Conservation (phyloP, 2,888 invertebrate genomes). For the Scaptomyza cyrtandrae region DNA sequence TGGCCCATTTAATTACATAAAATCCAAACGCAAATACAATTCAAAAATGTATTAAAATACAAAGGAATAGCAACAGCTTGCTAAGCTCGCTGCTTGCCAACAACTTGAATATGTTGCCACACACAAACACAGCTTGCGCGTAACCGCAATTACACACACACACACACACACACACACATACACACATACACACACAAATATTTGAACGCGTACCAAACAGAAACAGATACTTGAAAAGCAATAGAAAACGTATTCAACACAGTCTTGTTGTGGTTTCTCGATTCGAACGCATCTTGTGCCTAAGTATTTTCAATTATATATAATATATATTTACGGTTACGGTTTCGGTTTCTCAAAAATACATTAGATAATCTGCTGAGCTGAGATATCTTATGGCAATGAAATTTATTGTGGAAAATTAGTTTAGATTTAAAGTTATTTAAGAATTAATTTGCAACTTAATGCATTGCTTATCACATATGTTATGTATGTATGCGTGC, state of each 20-base stretch:
- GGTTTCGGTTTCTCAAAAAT: too few species aligned
- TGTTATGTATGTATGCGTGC: not conserved
- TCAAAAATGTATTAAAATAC: too few species aligned
- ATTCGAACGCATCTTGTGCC: not conserved
- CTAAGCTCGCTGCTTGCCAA: slow-evolving; percentile 6
- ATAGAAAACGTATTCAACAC: not conserved
- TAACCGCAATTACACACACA: slow-evolving; percentile 23
- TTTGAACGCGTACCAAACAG: not conserved
- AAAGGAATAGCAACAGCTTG: not conserved
- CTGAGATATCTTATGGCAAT: too few species aligned
- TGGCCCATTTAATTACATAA: not conserved
- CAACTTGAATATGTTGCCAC: slow-evolving; percentile 12
- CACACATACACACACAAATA: not conserved
- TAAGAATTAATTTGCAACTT: not conserved
- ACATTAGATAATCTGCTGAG: too few species aligned
- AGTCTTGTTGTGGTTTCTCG: not conserved
- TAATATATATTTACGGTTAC: too few species aligned
- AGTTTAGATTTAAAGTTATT: not conserved
- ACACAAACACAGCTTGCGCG: not conserved
- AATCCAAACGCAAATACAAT: not conserved
- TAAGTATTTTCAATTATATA: slow-evolving; percentile 17
- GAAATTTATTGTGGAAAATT: too few species aligned
- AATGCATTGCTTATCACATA: not conserved
- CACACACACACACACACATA: slow-evolving; percentile 2
- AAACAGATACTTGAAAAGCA: slow-evolving; percentile 1